phyloP scores from a whole-genome alignment of 2,797 vertebrate genomes.

The Cercopithecus petaurista region DNA sequence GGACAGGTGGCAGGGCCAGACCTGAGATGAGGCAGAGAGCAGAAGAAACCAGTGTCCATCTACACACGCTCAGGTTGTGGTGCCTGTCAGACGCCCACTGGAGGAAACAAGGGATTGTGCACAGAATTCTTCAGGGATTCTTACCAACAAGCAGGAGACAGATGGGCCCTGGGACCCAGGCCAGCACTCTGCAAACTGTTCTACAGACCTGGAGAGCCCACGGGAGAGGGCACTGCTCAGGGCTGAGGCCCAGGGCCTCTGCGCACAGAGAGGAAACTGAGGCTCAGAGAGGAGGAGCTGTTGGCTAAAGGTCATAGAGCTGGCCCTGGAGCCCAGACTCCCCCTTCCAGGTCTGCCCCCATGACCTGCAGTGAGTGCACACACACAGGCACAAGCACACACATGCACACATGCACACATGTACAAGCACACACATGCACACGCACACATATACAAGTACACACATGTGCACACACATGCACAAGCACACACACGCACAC shows the following conservation, averaged over 20 bases:
- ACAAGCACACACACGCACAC: neutral
- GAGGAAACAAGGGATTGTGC: accelerated
- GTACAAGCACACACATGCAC: neutral
- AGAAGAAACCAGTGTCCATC: no score
- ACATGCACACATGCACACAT: neutral
- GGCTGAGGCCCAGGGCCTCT: neutral
- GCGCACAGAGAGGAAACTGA: neutral
- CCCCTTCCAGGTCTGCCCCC: neutral
- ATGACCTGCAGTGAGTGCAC: no score
- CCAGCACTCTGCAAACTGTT: neutral
- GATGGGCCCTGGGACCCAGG: accelerated
- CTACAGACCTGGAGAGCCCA: neutral
- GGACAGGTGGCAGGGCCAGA: neutral
- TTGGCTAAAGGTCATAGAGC: neutral
- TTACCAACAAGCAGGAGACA: neutral
- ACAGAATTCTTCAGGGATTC: no score
- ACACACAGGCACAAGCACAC: no score
- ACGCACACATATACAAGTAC: no score
- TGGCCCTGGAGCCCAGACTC: neutral
- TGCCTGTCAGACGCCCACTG: accelerated
- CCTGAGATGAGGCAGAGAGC: accelerated
- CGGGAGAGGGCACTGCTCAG: neutral
- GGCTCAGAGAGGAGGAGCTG: neutral
- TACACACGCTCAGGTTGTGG: neutral
- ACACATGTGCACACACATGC: accelerated